A percentile compares a stretch with the other conserved stretches of the same genome.
These are phyloP conservation scores for Idaea dimidiata DNA, from an alignment of 2,888 invertebrate species.

Conservation along the genomic window DNA sequence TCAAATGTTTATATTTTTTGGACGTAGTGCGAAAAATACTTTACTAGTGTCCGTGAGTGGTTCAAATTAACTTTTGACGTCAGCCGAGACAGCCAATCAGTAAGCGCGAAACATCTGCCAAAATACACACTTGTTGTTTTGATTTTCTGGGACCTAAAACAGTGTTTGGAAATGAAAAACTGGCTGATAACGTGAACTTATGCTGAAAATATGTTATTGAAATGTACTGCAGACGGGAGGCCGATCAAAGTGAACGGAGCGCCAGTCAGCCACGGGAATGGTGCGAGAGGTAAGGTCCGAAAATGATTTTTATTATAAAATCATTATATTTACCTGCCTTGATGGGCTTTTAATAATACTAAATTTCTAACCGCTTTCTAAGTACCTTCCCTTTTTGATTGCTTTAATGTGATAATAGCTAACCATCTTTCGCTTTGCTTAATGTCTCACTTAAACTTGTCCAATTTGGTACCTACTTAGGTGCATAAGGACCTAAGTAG, in stretches of 20 bases:
- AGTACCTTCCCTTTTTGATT: no score
- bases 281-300: slow-evolving; percentile 69
- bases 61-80: slow-evolving; percentile 74
- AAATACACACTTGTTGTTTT: slow-evolving; percentile 43
- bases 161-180: slow-evolving; percentile 37
- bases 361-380: no score
- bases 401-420: no score
- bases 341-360: no score
- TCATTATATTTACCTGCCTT: neutral
- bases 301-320: slow-evolving; percentile 9
- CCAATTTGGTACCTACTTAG: no score
- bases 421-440: no score
- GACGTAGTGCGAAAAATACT: slow-evolving; percentile 25
- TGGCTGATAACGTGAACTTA: slow-evolving; percentile 61
- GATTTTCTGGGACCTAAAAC: slow-evolving; percentile 46
- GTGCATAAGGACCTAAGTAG: no score
- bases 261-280: slow-evolving; percentile 64
- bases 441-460: no score
- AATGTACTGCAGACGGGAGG: slow-evolving; percentile 77
- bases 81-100: slow-evolving; percentile 65
- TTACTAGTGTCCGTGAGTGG: slow-evolving; percentile 56
- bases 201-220: slow-evolving; percentile 70
- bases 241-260: slow-evolving; percentile 75
- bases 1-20: neutral
- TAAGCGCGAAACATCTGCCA: slow-evolving; percentile 51